Base-by-base conservation (phyloP, 1,140 invertebrate genomes). In the Druon quercuslanigerum region DNA sequence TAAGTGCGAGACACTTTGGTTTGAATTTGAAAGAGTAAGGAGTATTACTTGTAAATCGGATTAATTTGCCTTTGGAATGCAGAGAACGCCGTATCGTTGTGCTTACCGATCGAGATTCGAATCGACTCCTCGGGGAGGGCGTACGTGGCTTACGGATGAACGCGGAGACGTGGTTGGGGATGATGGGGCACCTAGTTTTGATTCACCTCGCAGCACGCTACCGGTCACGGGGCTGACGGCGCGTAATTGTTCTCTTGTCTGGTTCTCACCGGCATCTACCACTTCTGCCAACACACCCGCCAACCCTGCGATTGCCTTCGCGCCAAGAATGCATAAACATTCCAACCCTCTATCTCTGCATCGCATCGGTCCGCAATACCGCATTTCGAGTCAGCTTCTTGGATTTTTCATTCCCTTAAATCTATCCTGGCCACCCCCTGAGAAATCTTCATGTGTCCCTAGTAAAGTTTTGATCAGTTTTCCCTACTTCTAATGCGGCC, bases 221-320 rank as follows among this genome's bases (percentile, higher is more conserved):
- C 87, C 85, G 87, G 87, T 88, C 87, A 88, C 86, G 84, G 78
- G 83, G 79, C 88, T 88, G 87, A 89, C 87, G 85, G 87, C 84
- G 85, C 85, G 87, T 89, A 90, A 90, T 90, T 89, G 88, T 88
- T 89, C 88, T 87, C 88, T 86, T 87, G 85, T 89, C 87, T 86
- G 87, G 50, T 85, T 84, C 86, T 84, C 80, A 76, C 79, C 78
- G 78, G 66, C 73, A 70, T 77, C 79, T 81, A 75, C 83, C 79
- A 78, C 81, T 82, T 78, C 52, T 79, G 77, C 78, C 81, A 66
- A 46, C 60, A 80, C 78, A 83, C 77, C 83, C 79, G 73, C 75
- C 80, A 78, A 79, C 50, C 78, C 77, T 79, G 81, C 87, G 85
- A 88, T 88, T 89, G 86, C 87, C 80, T 87, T 79, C 87, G 85